These are phyloP conservation scores for Aix galericulata DNA, from an alignment of 2,113 vertebrate species.

Conservation along the genomic window DNA sequence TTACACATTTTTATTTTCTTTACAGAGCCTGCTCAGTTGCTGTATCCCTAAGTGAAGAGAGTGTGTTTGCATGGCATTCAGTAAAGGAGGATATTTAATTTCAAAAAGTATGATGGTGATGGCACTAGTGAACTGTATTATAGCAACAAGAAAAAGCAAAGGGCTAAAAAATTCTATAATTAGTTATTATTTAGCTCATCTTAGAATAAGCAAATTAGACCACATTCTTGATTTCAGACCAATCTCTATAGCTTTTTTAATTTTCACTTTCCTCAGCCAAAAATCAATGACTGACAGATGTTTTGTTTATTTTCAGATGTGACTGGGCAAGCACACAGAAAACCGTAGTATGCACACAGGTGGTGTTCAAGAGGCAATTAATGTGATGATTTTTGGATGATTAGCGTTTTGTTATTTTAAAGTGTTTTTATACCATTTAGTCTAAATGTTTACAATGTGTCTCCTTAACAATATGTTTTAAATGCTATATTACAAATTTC, in stretches of 20 bases:
- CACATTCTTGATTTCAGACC: not conserved
- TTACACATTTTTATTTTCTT: not conserved
- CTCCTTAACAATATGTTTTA: not conserved
- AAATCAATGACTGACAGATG: not conserved
- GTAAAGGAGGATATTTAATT: not conserved
- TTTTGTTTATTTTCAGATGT: conserved; percentile 39
- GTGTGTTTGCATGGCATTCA: not conserved
- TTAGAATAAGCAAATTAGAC: not conserved
- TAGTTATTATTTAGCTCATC: not conserved
- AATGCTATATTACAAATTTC: not conserved
- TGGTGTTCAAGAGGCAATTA: not conserved
- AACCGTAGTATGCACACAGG: not conserved
- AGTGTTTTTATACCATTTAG: not conserved
- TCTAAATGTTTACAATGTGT: not conserved
- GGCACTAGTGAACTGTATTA: not conserved
- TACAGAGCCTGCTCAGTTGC: not conserved
- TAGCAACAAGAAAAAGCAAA: not conserved
- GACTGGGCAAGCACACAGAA: not conserved
- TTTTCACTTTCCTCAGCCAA: conserved; percentile 11
- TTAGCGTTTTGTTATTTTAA: not conserved
- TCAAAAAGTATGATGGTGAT: not conserved
- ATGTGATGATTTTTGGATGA: not conserved
- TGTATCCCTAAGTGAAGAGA: not conserved
- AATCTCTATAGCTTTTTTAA: not conserved
- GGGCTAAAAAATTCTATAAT: not conserved